Base-by-base conservation (phyloP, 2,888 invertebrate species). In the Hymenopus coronatus region DNA sequence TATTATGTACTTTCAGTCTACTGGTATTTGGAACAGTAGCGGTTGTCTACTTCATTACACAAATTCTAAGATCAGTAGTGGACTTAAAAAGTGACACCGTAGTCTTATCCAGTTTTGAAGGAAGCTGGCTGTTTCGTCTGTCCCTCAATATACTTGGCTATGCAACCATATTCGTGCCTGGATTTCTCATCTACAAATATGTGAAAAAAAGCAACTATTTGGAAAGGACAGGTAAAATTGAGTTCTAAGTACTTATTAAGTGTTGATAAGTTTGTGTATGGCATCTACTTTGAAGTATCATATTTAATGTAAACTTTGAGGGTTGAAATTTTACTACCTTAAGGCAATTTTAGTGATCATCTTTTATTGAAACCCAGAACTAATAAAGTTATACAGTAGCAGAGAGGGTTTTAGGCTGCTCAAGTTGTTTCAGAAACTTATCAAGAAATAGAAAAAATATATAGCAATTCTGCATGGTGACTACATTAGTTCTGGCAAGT, bases 121-220 rank as follows among this genome's bases (percentile, higher is more conserved):
- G 96, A 91, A 94, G 94, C 89, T 98, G 98, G 98, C 92, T 97
- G 28, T 94, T 97, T 91, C 96, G 97, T 90, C 94, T 98, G 83
- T 92, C 96, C 83, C 94, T 97, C 33, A 99, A 99, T 93, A 94
- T 98, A 89, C 94, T 97, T 28, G 98, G 98, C 25, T 99, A 99
- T 93, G 95, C 96, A 4, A 97, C 98, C n/a, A 94, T 99, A 89
- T 94, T 98, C 92, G 93, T 98, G 89, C 98, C 99, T 1, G 97
- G 97, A 86, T 96, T 96, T 92, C 93, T 98, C 28, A 94, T 98
- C 89, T 97, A 97, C 92, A 96, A 96, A 93, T 98, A 98, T 93
- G 95, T 98, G 33, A 95, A 96, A 90, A 95, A 95, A 92, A 96
- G 95, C 88, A 96, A 97, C 91, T 97, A 97, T 92, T 94, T 98